These are phyloP conservation scores for Bubo bubo DNA, from an alignment of 2,113 vertebrate species.

Conservation along the genomic window DNA sequence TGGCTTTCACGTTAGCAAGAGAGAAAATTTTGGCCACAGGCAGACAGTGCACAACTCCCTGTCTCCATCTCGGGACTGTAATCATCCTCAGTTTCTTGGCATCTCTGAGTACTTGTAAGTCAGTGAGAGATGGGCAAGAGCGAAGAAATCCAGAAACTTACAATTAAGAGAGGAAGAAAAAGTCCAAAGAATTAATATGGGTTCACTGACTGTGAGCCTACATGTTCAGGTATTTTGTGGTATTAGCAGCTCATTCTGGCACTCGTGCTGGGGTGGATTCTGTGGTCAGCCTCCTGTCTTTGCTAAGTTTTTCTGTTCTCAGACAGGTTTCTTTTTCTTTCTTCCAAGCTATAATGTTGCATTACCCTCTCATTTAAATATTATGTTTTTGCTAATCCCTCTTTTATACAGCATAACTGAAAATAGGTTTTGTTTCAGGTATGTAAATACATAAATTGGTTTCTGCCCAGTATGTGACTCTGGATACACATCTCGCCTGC, in stretches of 20 bases:
- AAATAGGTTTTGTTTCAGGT: background rate
- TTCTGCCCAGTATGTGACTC: background rate
- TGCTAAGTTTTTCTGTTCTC: background rate
- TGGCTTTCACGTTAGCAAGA: background rate
- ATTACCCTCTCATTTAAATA: background rate
- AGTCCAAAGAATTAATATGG: background rate
- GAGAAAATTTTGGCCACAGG: background rate
- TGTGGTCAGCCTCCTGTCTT: background rate
- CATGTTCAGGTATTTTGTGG: background rate
- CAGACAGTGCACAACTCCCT: background rate
- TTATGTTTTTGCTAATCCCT: background rate
- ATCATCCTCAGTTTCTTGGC: background rate
- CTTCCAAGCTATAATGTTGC: background rate
- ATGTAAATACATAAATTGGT: background rate
- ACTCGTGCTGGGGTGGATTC: background rate
- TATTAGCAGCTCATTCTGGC: background rate
- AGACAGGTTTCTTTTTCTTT: background rate
- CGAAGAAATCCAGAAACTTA: conserved; percentile 17
- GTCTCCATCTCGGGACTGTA: background rate
- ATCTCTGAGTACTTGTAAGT: background rate
- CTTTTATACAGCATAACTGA: background rate
- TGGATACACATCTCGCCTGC: background rate
- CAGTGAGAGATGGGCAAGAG: conserved; percentile 8
- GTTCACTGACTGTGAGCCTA: conserved; percentile 17
- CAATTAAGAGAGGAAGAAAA: conserved; percentile 24